Percentiles rank a stretch among this genome's conserved stretches.
phyloP scores from a whole-genome alignment of 64 coral and sea anemone species.

The Montipora foliosa region DNA sequence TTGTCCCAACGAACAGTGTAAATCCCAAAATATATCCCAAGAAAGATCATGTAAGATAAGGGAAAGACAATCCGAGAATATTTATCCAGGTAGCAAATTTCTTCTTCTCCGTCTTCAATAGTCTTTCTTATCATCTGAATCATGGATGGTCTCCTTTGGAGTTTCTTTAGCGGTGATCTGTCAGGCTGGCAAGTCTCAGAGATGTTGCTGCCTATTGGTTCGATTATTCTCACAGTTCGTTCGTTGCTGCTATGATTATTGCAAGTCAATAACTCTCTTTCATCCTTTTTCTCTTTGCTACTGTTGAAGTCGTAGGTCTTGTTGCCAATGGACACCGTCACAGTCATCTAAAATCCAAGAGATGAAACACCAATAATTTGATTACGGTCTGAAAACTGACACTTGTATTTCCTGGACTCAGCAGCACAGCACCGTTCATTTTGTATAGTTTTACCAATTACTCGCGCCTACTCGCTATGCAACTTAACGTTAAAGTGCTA shows the following conservation, averaged over 20 bases:
- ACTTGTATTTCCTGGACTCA: too few species aligned
- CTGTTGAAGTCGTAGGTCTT: slow-evolving; percentile 65
- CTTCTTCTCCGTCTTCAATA: slow-evolving; percentile 43
- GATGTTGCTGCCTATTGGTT: not conserved
- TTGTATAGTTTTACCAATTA: too few species aligned
- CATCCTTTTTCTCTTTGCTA: slow-evolving; percentile 1
- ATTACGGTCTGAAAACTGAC: too few species aligned
- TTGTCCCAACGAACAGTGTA: slow-evolving; percentile 42
- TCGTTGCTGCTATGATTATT: slow-evolving; percentile 10
- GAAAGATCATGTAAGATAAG: slow-evolving; percentile 56
- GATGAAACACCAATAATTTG: not conserved
- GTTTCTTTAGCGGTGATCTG: slow-evolving; percentile 30
- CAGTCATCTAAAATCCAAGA: slow-evolving; percentile 15
- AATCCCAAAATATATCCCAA: slow-evolving; percentile 66
- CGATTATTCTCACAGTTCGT: not conserved
- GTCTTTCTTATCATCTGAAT: slow-evolving; percentile 73
- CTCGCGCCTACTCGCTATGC: too few species aligned
- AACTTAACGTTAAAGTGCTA: too few species aligned
- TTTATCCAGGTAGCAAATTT: slow-evolving; percentile 61
- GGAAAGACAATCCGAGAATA: slow-evolving; percentile 66
- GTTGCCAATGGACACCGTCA: slow-evolving; percentile 55
- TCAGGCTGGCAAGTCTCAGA: not conserved
- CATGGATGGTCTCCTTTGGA: slow-evolving; percentile 56
- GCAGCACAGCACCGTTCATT: too few species aligned
- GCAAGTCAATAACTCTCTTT: not conserved